These are phyloP conservation scores for Drosophila ohnishii DNA, from an alignment of 1,140 invertebrate species.

Conservation along the genomic window DNA sequence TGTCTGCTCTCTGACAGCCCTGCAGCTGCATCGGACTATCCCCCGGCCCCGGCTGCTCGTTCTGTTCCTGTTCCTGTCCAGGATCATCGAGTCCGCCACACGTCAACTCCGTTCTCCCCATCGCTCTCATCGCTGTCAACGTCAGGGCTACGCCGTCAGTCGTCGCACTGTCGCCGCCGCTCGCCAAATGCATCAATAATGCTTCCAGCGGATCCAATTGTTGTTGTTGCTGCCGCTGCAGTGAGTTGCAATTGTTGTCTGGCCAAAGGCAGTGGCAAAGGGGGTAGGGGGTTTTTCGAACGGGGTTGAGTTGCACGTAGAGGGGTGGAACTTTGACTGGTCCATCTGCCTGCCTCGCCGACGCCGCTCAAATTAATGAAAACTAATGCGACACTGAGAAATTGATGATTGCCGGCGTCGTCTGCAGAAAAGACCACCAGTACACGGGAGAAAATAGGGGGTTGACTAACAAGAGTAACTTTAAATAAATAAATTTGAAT, in stretches of 20 bases:
- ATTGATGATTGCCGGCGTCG: conserved; percentile 75
- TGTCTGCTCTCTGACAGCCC: conserved; percentile 65
- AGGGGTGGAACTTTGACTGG: conserved; percentile 34
- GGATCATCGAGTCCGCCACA: conserved; percentile 48
- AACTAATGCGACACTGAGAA: conserved; percentile 81
- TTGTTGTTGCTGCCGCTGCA: conserved; percentile 45
- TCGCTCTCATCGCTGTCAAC: conserved; percentile 55
- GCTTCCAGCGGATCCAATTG: conserved; percentile 70
- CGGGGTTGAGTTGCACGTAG: conserved; percentile 3
- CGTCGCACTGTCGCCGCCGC: conserved; percentile 69
- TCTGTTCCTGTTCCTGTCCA: conserved; percentile 31
- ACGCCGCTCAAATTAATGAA: conserved; percentile 77
- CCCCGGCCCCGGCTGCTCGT: not conserved
- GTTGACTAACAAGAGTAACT: not conserved
- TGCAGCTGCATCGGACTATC: conserved; percentile 48
- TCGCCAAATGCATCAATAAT: conserved; percentile 79
- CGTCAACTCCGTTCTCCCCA: conserved; percentile 47
- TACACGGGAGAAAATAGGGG: not conserved
- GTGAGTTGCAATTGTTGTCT: conserved; percentile 52
- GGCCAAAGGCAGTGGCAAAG: conserved; percentile 1
- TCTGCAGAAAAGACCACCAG: conserved; percentile 43
- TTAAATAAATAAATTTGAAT: no score
- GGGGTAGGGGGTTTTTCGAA: not conserved
- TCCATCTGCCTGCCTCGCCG: conserved; percentile 68
- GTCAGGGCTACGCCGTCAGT: conserved; percentile 45